Base-by-base conservation (phyloP, 2,113 vertebrate species). In the Cichladusa arquata region DNA sequence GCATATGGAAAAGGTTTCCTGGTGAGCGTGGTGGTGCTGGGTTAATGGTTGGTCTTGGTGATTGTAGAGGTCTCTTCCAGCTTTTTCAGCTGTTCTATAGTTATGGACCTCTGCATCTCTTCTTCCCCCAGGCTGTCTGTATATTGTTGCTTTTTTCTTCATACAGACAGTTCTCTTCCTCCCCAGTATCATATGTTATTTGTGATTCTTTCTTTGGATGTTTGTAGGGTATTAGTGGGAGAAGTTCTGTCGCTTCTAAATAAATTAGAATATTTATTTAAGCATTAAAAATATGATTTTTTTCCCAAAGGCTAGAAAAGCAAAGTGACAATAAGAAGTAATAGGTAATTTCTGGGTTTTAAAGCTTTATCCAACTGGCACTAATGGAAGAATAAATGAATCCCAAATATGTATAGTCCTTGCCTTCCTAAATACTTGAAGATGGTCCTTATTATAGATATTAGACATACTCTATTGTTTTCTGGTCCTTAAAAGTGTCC, bases 341-440 rank as follows among this genome's bases (percentile, higher is more conserved):
- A 48, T 42, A 58, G 67, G 8, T 14, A 0, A 26, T 80, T 92
- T 83, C 12, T 45, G 45, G 51, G 13, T 8, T 71, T 70, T 66
- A 34, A 91, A 58, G n/a, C 29, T 79, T 94, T 87, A 67, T 23
- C 19, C 34, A 67, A 1, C 33, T 71, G 33, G 42, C 23, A 8
- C 11, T 82, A 47, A 51, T 31, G 24, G 36, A 86, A 65, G 28
- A 83, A 80, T 28, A 31, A 82, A 53, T 40, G 18, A 38, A 82
- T 71, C 33, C 36, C 57, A n/a, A 73, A 56, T 76, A 28, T 0
- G 0, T 85, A 24, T 4, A 56, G 8, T n/a, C 15, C 33, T 88
- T 78, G 11, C 20, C 33, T 71, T 48, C 26, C 25, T 62, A 69
- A 77, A 56, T 61, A 56, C 9, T 70, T 66, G 50, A 45, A 33